Base-by-base conservation (phyloP, 2,888 invertebrate species). In the Lordiphosa fenestrarum region DNA sequence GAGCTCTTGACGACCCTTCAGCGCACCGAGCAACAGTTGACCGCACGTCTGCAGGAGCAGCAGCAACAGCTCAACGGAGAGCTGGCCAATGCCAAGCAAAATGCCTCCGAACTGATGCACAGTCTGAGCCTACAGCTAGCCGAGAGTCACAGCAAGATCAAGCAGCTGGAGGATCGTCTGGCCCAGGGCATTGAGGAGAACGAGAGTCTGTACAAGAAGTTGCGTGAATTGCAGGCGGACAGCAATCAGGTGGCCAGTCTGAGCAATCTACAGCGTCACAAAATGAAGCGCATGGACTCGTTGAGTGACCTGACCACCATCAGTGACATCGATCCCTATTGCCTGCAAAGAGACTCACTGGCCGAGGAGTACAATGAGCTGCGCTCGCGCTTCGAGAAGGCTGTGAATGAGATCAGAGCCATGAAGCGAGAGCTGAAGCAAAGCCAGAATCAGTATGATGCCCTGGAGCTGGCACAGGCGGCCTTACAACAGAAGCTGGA, bases 321-420 rank as follows among this genome's bases (percentile, higher is more conserved):
- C 53, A 95, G 95, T 87, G 94, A 95, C 70, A 90, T 94, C 55
- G 94, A 95, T 90, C 90, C 95, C 1, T 94, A 93, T 73, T 91
- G 92, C 10, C 90, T 95, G 72, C 94, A 94, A 83, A 94, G 94
- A 70, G 94, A 94, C 76, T 93, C 93, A 78, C 90, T 96, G 51
- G 93, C 94, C 71, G 95, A 96, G 78, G 95, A 96, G 84, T 96
- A 95, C 86, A 91, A 93, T 38, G 95, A 96, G 80, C 89, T 96
- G 57, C 92, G 93, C 63, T 92, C 92, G 42, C 91, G 96, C 55
- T 96, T 96, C 84, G 93, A 95, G 76, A 95, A 95, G 86, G 96
- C 96, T 0, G 93, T 96, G 13, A 91, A 93, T 70, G 96, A 96
- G 90, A 96, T 96, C 50, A 92, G 94, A 81, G 94, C 94, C 1